phyloP scores from a whole-genome alignment of 2,797 vertebrate genomes.

The Premnoplex brunnescens region DNA sequence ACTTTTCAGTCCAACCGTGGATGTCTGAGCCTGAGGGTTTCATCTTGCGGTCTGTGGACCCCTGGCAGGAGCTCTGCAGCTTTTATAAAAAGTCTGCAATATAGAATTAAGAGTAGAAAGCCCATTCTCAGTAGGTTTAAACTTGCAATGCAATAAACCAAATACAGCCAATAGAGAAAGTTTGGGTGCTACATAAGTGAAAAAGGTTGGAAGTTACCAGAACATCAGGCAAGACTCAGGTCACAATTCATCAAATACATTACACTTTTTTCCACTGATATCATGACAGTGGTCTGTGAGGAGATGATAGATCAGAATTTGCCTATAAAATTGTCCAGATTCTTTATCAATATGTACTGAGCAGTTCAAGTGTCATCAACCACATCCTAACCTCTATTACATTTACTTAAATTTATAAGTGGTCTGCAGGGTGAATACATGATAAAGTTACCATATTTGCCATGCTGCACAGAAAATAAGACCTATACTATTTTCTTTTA shows the following conservation, averaged over 20 bases:
- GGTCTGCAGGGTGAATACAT: background rate
- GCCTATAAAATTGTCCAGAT: background rate
- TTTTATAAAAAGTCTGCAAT: background rate
- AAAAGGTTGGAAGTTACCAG: background rate
- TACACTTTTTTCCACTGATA: background rate
- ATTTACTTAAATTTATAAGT: background rate
- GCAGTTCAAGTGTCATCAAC: background rate
- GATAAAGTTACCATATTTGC: background rate
- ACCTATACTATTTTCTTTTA: background rate
- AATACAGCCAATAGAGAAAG: background rate
- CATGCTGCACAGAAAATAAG: background rate
- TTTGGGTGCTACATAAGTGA: background rate
- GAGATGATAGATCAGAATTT: background rate
- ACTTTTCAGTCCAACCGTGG: background rate
- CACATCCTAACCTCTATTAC: background rate
- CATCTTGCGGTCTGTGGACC: background rate
- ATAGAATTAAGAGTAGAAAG: background rate
- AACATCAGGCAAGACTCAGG: background rate
- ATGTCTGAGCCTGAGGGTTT: background rate
- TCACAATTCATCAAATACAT: background rate
- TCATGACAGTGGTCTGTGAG: background rate
- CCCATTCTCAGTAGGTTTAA: background rate
- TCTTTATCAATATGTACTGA: background rate
- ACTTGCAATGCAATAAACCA: background rate
- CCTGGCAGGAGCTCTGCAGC: background rate